Conservation (phyloP, 2,888 invertebrate genomes). For the Zelleria hepariella region DNA sequence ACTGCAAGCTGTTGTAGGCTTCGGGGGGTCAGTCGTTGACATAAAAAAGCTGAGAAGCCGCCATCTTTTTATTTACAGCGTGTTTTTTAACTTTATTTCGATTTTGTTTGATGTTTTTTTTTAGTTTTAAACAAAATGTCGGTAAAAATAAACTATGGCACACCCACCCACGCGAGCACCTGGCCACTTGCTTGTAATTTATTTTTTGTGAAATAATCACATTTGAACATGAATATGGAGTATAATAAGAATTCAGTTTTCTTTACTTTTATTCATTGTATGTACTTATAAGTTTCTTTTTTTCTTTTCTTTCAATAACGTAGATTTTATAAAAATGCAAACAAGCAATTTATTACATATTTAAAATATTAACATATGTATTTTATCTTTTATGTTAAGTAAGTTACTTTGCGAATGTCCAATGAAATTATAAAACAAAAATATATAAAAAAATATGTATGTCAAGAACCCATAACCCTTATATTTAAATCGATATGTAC, state of each 20-base stretch:
- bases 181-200: constrained; percentile 45
- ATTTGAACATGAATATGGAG: too few species aligned
- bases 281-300: background rate
- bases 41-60: background rate
- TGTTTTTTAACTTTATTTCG: too few species aligned
- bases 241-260: background rate
- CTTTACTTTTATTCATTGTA: background rate
- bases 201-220: too few species aligned
- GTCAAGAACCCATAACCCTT: background rate
- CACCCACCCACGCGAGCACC: constrained; percentile 64
- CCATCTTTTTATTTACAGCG: too few species aligned
- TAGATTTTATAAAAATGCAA: constrained; percentile 7
- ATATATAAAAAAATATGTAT: constrained; percentile 5
- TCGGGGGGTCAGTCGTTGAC: too few species aligned
- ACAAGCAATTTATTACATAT: constrained; percentile 14
- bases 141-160: constrained; percentile 10
- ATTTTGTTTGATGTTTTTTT: too few species aligned
- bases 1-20: too few species aligned
- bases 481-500: background rate
- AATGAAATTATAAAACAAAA: constrained; percentile 3
- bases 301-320: background rate
- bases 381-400: constrained; percentile 4
- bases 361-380: constrained; percentile 8
- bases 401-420: background rate
- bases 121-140: background rate